Evolutionary conservation across 2,113 vertebrate genomes (phyloP).

Genomic region (Pseudorhombus dupliciocellatus): DNA sequence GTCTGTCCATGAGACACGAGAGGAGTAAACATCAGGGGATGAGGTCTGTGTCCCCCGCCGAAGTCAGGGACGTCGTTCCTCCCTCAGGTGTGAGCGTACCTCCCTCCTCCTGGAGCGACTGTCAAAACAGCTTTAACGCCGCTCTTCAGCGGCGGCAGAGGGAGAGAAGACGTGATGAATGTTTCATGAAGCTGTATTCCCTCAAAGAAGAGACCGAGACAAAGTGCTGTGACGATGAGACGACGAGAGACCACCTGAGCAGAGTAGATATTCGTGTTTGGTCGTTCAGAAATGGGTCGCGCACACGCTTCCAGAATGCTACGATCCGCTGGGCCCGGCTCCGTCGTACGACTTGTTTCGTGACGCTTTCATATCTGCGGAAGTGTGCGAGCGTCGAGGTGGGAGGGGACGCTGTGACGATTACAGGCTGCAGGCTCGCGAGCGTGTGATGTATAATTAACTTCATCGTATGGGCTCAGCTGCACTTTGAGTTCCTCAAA

Average conservation of each 20-base stretch:
- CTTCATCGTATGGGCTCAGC: slow-evolving; percentile 26
- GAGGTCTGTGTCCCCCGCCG: no score
- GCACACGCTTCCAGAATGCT: neutral
- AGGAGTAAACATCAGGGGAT: no score
- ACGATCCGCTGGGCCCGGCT: no score
- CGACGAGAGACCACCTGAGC: neutral
- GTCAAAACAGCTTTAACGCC: slow-evolving; percentile 46
- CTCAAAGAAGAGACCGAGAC: slow-evolving; percentile 18
- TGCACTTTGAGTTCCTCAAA: slow-evolving; percentile 14
- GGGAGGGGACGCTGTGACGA: slow-evolving; percentile 18
- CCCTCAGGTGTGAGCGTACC: no score
- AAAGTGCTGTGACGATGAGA: slow-evolving; percentile 20
- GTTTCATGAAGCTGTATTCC: slow-evolving; percentile 37
- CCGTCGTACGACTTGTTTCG: no score
- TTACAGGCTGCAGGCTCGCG: slow-evolving; percentile 7
- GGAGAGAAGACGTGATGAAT: slow-evolving; percentile 14
- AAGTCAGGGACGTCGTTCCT: no score
- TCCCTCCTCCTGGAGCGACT: slow-evolving; percentile 5
- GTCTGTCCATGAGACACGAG: no score
- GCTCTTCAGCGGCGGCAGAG: slow-evolving; percentile 10
- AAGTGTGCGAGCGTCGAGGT: slow-evolving; percentile 5
- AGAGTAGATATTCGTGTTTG: slow-evolving; percentile 18
- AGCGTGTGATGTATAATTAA: slow-evolving; percentile 59
- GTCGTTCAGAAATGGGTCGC: slow-evolving; percentile 16
- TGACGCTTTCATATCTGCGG: no score